Evolutionary conservation across 2,113 vertebrate species (phyloP), one percentile per base, ranked within the genome.

Genomic region (Hippocampus abdominalis): DNA sequence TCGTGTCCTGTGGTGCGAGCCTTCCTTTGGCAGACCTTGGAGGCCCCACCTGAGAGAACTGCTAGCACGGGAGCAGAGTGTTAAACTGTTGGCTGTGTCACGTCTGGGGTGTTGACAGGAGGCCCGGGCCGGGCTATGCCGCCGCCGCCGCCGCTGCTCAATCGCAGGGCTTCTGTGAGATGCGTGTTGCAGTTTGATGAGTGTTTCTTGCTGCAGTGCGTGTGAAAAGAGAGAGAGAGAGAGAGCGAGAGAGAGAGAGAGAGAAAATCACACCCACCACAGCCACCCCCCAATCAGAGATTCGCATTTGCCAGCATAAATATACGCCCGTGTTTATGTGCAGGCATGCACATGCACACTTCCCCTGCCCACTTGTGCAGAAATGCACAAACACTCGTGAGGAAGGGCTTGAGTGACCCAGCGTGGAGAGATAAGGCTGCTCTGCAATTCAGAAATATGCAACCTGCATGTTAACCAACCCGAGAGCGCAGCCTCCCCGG

Each of bases 391-490:
- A 69, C 71, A 25, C 71, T 70, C 74, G 42, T 66, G 71, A 46
- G 84, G 78, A 78, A 85, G 86, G 74, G 86, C 88, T 81, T 84
- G 79, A 85, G 76, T 89, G 85, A 87, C 82, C 86, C 76, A 82
- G 84, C 77, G 71, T 64, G 60, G 82, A 25, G 66, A 82, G 82
- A 87, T 84, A 88, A 85, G 75, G 75, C 87, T 88, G 85, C 84
- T 89, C 87, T 89, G 87, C 87, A 88, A 87, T 89, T 88, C 84
- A 86, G 85, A 88, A 89, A 86, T 89, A 88, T 89, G 85, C 88
- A 87, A 87, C 84, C 87, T 91, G 89, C 90, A 92, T 91, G 89
- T 87, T 89, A 91, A 92, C 90, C 88, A 88, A 77, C 88, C 85
- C 85, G 80, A 73, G 82, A 83, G 89, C 81, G 54, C 80, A 86